Evolutionary conservation across 2,888 invertebrate species (phyloP).

Genomic region (Drosophila ustulata): DNA sequence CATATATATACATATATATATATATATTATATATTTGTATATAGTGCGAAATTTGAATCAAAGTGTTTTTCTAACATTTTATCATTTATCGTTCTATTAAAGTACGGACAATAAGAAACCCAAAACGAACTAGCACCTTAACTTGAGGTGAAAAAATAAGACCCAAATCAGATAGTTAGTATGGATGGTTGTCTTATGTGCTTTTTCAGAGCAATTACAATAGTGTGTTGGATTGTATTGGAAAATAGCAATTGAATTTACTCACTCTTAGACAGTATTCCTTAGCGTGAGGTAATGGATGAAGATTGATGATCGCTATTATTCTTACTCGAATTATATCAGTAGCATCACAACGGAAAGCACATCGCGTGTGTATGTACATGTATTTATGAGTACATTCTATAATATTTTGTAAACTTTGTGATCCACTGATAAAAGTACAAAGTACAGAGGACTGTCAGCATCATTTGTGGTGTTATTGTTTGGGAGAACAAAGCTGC

Average conservation of each 20-base stretch:
- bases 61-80: too few species aligned
- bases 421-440: conserved; percentile 23
- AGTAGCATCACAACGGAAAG: neutral
- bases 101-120: too few species aligned
- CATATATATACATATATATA: too few species aligned
- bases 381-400: neutral
- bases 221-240: neutral
- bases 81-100: too few species aligned
- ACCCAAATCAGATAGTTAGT: too few species aligned
- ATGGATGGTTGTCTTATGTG: neutral
- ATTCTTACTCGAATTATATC: conserved; percentile 35
- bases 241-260: neutral
- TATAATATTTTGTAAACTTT: neutral
- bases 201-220: neutral
- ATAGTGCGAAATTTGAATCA: too few species aligned
- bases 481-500: conserved; percentile 62
- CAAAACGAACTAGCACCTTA: too few species aligned
- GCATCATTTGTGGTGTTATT: conserved; percentile 71
- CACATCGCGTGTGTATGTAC: conserved; percentile 4
- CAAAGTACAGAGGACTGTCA: conserved; percentile 26
- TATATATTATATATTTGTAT: too few species aligned
- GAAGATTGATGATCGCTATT: conserved; percentile 75
- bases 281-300: conserved; percentile 59
- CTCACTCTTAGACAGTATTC: conserved; percentile 58
- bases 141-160: too few species aligned